Percentiles rank a stretch among this genome's conserved stretches.
Evolutionary conservation across 2,113 vertebrate genomes (phyloP).

Genomic region (Ophthalmolycus amberensis): DNA sequence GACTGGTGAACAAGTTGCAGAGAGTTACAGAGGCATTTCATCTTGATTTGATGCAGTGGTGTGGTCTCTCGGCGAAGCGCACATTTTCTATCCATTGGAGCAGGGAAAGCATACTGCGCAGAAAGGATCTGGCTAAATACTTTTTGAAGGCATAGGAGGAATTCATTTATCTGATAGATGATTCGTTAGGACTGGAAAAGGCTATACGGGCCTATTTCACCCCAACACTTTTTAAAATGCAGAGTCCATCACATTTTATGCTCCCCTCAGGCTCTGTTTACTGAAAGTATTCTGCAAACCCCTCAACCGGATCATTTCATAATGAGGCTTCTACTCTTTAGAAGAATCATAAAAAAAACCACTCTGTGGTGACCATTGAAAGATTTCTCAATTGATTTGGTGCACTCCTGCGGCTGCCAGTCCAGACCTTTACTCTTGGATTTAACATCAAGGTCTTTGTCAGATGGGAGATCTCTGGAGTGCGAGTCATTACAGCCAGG

Average conservation of each 20-base stretch:
- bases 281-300: conserved; percentile 28
- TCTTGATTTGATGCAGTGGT: conserved; percentile 56
- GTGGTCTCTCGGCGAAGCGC: conserved; percentile 30
- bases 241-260: conserved; percentile 39
- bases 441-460: conserved; percentile 46
- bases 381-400: conserved; percentile 51
- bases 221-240: conserved; percentile 43
- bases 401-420: conserved; percentile 18
- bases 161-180: conserved; percentile 50
- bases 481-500: conserved; percentile 28
- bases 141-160: conserved; percentile 12
- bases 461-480: conserved; percentile 35
- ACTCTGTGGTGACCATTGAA: conserved; percentile 30
- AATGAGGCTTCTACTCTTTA: conserved; percentile 22
- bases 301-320: conserved; percentile 39
- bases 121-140: conserved; percentile 23
- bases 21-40: conserved; percentile 25
- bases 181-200: conserved; percentile 46
- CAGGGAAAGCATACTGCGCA: conserved; percentile 32
- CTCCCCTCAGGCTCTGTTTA: conserved; percentile 29
- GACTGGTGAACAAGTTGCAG: conserved; percentile 41
- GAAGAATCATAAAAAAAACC: conserved; percentile 15
- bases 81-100: conserved; percentile 28
- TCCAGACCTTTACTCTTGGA: conserved; percentile 33
- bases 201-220: conserved; percentile 31